Base-by-base conservation (phyloP, 2,888 invertebrate species). In the Acleris holmiana region DNA sequence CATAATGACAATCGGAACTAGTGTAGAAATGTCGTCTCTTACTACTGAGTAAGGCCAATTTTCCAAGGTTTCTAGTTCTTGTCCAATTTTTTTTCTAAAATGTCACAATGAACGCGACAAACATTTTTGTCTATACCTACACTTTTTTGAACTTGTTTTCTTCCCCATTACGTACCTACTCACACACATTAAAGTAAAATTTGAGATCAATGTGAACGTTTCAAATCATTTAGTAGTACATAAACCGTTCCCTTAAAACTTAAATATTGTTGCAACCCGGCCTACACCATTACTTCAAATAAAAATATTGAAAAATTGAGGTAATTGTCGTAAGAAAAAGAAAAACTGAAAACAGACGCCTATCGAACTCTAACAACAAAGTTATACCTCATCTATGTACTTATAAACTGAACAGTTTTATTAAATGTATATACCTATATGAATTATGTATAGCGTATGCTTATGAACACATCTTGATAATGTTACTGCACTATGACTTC, bases 391-490 rank as follows among this genome's bases (percentile, higher is more conserved):
- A 35, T 35, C 35, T 35, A 35, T 4, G 10, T 13, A 35, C 2
- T 23, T 2, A 0, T 13, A 13, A 10, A 13, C 35, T 35, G 29
- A 35, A 35, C 10, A 0, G 1, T 35, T 35, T 13, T 35, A 35
- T 35, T 35, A 3, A 35, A 35, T 13, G 35, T 35, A 35, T 35
- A 35, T 13, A 29, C 1, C 1, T 29, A 44, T n/a, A 44, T 44
- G 44, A 44, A 7, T 17, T 44, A n/a, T n/a, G n/a, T 5, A n/a
- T 44, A 44, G 29, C 40, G 8, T 47, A 61, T 21, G 40, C 25
- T 48, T 51, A 64, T 64, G 58, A 59, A 64, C 58, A 64, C 64
- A 44, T 63, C 46, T 41, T 58, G 53, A 46, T 53, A 21, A 40
- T 17, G 44, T 48, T 54, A 58, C 53, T 59, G 63, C 57, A 41